These are phyloP conservation scores for Drosophila elegans DNA, from an alignment of 1,140 invertebrate genomes.

Conservation along the genomic window DNA sequence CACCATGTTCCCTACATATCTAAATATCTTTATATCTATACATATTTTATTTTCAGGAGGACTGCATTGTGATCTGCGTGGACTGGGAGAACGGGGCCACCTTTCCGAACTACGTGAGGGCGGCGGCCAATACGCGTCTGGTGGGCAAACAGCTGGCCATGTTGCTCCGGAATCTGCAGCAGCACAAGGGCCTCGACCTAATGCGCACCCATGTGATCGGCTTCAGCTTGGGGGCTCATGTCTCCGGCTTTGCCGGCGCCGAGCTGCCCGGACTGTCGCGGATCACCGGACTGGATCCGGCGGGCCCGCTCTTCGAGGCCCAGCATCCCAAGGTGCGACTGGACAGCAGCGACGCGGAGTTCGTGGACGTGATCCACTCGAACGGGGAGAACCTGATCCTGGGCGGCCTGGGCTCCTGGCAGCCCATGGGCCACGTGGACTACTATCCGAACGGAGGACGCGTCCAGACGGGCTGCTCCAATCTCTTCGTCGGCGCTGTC, in stretches of 20 bases:
- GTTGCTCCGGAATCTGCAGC: conserved; percentile 86
- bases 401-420: conserved; percentile 93
- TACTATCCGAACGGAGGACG: conserved; percentile 96
- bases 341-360: conserved; percentile 93
- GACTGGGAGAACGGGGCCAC: conserved; percentile 97
- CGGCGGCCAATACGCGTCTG: conserved; percentile 95
- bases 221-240: conserved; percentile 95
- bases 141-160: conserved; percentile 96
- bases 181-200: conserved; percentile 80
- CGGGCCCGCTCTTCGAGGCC: conserved; percentile 94
- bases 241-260: conserved; percentile 96
- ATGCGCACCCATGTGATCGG: conserved; percentile 94
- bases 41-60: conserved; percentile 87
- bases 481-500: conserved; percentile 95
- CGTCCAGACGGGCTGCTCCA: conserved; percentile 94
- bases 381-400: conserved; percentile 95
- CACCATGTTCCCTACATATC: no score
- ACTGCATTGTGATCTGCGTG: conserved; percentile 95
- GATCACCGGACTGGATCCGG: conserved; percentile 96
- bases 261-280: conserved; percentile 92
- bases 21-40: no score
- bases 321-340: conserved; percentile 92
- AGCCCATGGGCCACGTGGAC: conserved; percentile 95
- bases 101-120: conserved; percentile 96
- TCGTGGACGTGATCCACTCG: conserved; percentile 97